A percentile compares a stretch with the other conserved stretches of the same genome.
phyloP scores from a whole-genome alignment of 2,888 invertebrate genomes.

The Dasysyrphus tricinctus region DNA sequence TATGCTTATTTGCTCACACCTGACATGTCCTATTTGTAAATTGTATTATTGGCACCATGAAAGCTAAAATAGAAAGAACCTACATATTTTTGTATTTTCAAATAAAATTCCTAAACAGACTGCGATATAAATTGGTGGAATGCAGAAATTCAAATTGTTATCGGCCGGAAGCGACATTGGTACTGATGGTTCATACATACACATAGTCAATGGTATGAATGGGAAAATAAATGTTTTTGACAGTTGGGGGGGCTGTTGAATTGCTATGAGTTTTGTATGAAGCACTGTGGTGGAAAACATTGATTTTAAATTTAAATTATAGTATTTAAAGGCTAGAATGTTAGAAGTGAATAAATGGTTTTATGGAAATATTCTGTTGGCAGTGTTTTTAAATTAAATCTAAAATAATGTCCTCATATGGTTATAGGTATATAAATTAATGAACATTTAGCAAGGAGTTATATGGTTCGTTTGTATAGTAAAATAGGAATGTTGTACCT shows the following conservation, averaged over 20 bases:
- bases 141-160: constrained; percentile 27
- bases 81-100: constrained; percentile 29
- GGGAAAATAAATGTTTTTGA: constrained; percentile 24
- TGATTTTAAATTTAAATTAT: not conserved
- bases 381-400: not conserved
- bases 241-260: not conserved
- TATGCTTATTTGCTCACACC: constrained; percentile 17
- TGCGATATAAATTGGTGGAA: constrained; percentile 22
- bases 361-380: not conserved
- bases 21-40: constrained; percentile 9
- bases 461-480: too few species aligned
- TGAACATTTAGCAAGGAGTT: too few species aligned
- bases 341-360: not conserved
- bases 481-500: too few species aligned
- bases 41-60: constrained; percentile 25
- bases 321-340: not conserved
- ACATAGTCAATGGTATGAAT: not conserved
- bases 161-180: not conserved
- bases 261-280: not conserved
- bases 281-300: not conserved
- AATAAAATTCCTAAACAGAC: constrained; percentile 52
- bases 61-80: constrained; percentile 21
- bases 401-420: too few species aligned
- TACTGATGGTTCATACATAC: not conserved
- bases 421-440: too few species aligned